Conservation (phyloP, 1,140 invertebrate species). For the Bradynema listronoti region DNA sequence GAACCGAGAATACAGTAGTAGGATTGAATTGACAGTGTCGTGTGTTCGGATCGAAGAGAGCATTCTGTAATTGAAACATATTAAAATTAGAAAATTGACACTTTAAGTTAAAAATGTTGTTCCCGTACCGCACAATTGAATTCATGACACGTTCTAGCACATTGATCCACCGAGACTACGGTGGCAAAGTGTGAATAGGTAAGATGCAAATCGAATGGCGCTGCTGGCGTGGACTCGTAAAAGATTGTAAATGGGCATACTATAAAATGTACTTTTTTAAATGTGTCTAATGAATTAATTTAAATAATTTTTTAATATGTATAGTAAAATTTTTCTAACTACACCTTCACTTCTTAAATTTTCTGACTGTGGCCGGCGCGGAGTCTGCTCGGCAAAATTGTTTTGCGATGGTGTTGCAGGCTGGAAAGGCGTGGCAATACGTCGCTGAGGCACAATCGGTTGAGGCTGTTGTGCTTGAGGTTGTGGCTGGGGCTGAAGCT, state of each 20-base stretch:
- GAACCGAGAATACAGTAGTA: constrained; percentile 38
- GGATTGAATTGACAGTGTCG: constrained; percentile 56
- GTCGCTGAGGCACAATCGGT: not conserved
- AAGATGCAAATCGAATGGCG: constrained; percentile 41
- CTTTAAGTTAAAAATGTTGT: constrained; percentile 1
- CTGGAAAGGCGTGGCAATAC: constrained; percentile 3
- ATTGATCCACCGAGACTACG: constrained; percentile 57
- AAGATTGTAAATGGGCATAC: constrained; percentile 60
- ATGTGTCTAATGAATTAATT: too few relatives aligned
- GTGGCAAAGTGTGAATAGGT: constrained; percentile 54
- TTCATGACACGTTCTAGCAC: constrained; percentile 56
- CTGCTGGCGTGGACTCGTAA: constrained; percentile 54
- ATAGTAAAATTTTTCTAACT: not conserved
- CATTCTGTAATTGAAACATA: too few relatives aligned
- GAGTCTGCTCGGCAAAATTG: constrained; percentile 10
- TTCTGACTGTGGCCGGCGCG: constrained; percentile 63
- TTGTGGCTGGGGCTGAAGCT: constrained; percentile 29
- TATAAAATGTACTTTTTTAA: constrained; percentile 61
- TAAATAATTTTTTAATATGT: constrained; percentile 65
- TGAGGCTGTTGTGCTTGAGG: constrained; percentile 27
- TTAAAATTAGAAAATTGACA: constrained; percentile 4
- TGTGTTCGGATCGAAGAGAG: constrained; percentile 51
- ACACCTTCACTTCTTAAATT: constrained; percentile 58
- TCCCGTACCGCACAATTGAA: constrained; percentile 52
- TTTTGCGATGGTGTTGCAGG: not conserved